phyloP scores from a whole-genome alignment of 2,113 vertebrate genomes.

The Microcebus jonahi region DNA sequence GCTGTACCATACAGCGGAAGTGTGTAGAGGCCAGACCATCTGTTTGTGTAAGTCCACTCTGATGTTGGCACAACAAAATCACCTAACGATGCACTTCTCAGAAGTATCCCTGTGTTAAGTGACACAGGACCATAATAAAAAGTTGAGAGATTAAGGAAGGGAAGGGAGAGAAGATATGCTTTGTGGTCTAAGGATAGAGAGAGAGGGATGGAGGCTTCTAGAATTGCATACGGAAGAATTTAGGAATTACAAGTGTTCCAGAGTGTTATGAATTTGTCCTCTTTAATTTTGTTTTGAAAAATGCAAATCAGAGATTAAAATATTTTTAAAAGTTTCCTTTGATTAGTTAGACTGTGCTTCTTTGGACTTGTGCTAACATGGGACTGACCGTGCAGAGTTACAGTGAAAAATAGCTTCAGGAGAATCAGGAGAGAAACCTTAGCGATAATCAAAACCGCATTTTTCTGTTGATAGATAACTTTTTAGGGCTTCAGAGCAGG shows the following conservation, averaged over 20 bases:
- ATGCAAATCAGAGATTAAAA: neutral
- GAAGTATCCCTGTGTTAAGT: neutral
- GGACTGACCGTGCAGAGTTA: neutral
- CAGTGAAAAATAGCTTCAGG: neutral
- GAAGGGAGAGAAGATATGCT: neutral
- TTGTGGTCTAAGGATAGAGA: neutral
- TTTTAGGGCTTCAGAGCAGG: neutral
- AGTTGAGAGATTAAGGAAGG: neutral
- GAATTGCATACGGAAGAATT: neutral
- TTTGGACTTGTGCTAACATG: neutral
- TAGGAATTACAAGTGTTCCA: neutral
- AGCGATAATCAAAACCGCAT: neutral
- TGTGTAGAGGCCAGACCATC: neutral
- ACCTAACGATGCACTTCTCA: neutral
- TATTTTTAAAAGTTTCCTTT: neutral
- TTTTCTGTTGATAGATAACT: neutral
- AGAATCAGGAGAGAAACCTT: neutral
- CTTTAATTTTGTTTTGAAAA: constrained; percentile 14
- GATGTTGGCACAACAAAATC: neutral
- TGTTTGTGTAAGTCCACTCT: neutral
- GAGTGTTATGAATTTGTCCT: neutral
- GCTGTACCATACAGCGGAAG: neutral
- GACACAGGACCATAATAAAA: neutral
- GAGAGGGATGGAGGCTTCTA: no score
- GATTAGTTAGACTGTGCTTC: neutral